A percentile compares a stretch with the other conserved stretches of the same genome.
These are phyloP conservation scores for Circaetus cinerascens DNA, from an alignment of 2,113 vertebrate species.

Conservation along the genomic window DNA sequence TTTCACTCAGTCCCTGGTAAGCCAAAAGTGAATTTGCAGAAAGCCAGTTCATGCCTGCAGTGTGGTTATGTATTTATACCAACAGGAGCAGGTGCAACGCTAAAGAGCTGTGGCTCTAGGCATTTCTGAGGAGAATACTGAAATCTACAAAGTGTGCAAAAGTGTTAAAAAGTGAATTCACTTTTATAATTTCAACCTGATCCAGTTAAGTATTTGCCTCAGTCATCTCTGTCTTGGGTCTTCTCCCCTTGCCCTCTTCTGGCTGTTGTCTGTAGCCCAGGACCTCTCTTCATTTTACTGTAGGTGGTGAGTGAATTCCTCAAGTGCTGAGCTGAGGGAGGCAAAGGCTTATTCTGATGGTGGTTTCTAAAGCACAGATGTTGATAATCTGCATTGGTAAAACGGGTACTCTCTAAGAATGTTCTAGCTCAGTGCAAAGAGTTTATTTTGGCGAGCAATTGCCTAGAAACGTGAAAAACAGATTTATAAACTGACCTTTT, in stretches of 20 bases:
- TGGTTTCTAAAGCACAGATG: not conserved
- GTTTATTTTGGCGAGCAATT: not conserved
- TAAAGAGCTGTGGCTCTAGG: not conserved
- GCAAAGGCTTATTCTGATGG: not conserved
- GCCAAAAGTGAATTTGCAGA: not conserved
- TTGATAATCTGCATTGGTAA: not conserved
- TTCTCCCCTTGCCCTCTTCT: not conserved
- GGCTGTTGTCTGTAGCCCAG: not conserved
- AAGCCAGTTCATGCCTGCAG: not conserved
- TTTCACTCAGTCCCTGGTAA: slow-evolving; percentile 78
- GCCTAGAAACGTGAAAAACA: not conserved
- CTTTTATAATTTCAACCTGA: not conserved
- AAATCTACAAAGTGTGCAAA: not conserved
- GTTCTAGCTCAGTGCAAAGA: not conserved
- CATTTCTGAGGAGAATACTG: not conserved
- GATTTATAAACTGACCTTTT: not conserved
- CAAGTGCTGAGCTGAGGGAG: not conserved
- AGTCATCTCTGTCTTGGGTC: not conserved
- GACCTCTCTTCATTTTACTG: not conserved
- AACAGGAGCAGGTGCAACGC: not conserved
- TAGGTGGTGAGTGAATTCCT: not conserved
- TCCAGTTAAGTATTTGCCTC: not conserved
- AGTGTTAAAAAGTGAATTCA: not conserved
- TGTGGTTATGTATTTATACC: not conserved
- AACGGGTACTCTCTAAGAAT: not conserved